A percentile compares a stretch with the other conserved stretches of the same genome.
phyloP scores from a whole-genome alignment of 2,888 invertebrate genomes.

The Schizaphis graminum region DNA sequence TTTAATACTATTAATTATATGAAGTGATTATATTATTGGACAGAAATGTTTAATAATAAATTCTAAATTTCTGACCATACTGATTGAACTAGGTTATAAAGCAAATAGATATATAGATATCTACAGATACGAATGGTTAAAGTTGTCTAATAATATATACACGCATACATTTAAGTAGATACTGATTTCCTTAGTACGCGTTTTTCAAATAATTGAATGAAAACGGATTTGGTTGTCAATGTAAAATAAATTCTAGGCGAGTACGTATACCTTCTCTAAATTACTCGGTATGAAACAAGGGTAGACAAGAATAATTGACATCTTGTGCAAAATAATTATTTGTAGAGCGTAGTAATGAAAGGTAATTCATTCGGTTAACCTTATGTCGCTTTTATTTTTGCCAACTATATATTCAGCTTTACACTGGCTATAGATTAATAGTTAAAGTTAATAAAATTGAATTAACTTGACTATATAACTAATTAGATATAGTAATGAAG shows the following conservation, averaged over 20 bases:
- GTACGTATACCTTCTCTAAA: background rate
- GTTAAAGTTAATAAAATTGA: background rate
- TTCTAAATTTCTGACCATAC: background rate
- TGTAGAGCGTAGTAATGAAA: background rate
- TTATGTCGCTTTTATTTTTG: background rate
- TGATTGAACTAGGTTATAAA: background rate
- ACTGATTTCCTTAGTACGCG: background rate
- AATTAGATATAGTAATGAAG: background rate
- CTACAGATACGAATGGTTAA: background rate
- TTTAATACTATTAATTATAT: background rate
- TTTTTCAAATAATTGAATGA: constrained; percentile 5
- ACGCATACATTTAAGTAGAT: background rate
- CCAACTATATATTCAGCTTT: background rate
- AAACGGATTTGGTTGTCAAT: background rate
- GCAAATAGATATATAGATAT: background rate
- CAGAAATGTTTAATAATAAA: background rate
- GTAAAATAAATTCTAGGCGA: background rate
- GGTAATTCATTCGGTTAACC: background rate
- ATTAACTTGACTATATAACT: background rate
- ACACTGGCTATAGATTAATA: background rate
- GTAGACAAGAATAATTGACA: constrained; percentile 35
- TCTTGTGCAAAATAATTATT: background rate
- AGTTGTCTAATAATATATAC: background rate
- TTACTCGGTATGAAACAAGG: background rate
- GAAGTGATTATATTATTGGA: background rate